These are phyloP conservation scores for Andrena minutula DNA, from an alignment of 2,888 invertebrate species.

Conservation along the genomic window DNA sequence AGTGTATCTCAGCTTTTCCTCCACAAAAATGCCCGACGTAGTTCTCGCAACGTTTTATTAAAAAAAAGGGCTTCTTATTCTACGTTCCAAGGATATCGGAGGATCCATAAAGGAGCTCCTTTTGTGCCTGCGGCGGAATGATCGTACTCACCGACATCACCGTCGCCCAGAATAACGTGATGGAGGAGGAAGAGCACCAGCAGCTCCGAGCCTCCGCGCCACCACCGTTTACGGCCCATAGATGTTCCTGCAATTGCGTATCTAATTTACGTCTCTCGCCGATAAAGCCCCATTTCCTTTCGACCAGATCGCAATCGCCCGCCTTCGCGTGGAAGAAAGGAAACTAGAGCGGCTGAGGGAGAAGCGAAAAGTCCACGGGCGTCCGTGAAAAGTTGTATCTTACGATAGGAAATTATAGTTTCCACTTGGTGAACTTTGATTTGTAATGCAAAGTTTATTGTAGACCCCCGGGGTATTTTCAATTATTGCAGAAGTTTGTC, in stretches of 20 bases:
- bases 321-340: neutral
- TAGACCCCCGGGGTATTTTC: neutral
- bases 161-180: slow-evolving; percentile 87
- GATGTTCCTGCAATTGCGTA: slow-evolving; percentile 76
- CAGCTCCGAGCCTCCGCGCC: slow-evolving; percentile 80
- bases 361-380: neutral
- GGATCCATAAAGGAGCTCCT: slow-evolving; percentile 10
- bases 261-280: slow-evolving; percentile 43
- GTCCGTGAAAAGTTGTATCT: neutral
- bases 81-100: neutral
- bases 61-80: neutral
- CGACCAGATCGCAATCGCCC: neutral
- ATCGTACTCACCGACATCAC: slow-evolving; percentile 88
- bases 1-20: neutral
- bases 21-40: neutral
- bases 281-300: neutral
- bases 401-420: neutral
- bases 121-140: slow-evolving; percentile 10
- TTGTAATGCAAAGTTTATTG: neutral
- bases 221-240: slow-evolving; percentile 83
- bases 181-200: slow-evolving; percentile 79
- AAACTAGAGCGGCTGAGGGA: too few relatives aligned
- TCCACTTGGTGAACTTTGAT: neutral
- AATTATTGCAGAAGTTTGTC: neutral
- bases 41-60: neutral